Base-by-base conservation (phyloP, 2,797 vertebrate species). In the Notolepis coatsorum region DNA sequence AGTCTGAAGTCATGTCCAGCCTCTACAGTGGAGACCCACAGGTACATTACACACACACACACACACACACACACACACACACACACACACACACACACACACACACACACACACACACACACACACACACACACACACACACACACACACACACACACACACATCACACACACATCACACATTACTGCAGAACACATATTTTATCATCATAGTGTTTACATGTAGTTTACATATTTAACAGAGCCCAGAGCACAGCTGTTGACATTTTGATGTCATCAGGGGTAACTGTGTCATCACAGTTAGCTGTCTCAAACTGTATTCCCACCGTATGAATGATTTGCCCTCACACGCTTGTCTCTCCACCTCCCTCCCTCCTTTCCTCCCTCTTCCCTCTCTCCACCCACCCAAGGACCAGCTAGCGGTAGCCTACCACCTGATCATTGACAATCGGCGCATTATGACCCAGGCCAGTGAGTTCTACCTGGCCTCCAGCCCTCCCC, bases 381-480 rank as follows among this genome's bases (percentile, higher is more conserved):
- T 41, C 35, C 23, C 12, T 41, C 45, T 4, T 84, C 92, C 89
- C 1, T 91, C 1, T 31, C 10, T 65, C 8, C 87, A 91, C 94
- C 10, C 93, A 7, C n/a, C 0, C 76, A 90, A 96, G 93, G 97
- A 99, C 86, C 98, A 99, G 87, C 93, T 99, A 20, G 93, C 96
- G 0, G 98, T 99, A 30, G 98, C 98, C 4, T 99, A 99, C 69
- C 98, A 99, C 82, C 96, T 99, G 1, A 93, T 99, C 79, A 98
- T 99, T 12, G 98, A 99, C 89, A 99, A 99, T 85, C 93, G 97
- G 2, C 94, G 98, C 78, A 99, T 99, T 87, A 99, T 99, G 98
- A 98, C 97, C 81, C 96, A 99, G 87, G 98, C 98, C 89, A 99
- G 96, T 3, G 98, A 99, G 88, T 99, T 99, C 93, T 99, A 99